Conservation (phyloP, 2,113 vertebrate genomes). For the Catharus bicknelli region DNA sequence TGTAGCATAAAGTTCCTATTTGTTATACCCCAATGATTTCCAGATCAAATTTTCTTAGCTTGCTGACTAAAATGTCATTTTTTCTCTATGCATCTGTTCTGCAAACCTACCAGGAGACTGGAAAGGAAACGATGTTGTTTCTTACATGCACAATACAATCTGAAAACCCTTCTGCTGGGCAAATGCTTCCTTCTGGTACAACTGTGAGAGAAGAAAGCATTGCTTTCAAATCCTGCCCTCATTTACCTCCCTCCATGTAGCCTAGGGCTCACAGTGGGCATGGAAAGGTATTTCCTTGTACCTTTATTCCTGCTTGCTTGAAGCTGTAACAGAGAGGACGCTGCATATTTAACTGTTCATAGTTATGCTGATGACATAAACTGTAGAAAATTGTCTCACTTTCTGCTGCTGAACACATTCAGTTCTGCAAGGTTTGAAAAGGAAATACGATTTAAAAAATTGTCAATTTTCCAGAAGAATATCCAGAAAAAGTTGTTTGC, state of each 20-base stretch:
- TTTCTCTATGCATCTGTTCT: background rate
- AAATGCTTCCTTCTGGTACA: background rate
- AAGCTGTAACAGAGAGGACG: background rate
- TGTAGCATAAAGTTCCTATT: background rate
- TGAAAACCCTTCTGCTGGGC: background rate
- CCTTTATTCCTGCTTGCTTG: background rate
- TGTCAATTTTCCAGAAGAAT: background rate
- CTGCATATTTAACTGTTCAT: background rate
- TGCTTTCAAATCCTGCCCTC: background rate
- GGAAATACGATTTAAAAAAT: background rate
- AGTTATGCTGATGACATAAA: background rate
- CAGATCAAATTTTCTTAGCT: background rate
- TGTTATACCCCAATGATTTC: background rate
- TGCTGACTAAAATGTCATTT: background rate
- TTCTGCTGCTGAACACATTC: background rate
- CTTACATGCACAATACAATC: background rate
- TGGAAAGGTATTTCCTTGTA: background rate
- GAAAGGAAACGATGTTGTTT: background rate
- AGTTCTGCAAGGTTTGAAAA: background rate
- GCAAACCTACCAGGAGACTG: background rate
- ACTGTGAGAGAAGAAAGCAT: background rate
- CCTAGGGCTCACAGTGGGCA: background rate
- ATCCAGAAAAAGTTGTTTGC: background rate
- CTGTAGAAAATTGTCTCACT: background rate
- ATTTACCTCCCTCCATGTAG: background rate